Percentiles rank a stretch among this genome's conserved stretches.
Evolutionary conservation across 2,797 vertebrate species (phyloP).

Genomic region (Dallia pectoralis): DNA sequence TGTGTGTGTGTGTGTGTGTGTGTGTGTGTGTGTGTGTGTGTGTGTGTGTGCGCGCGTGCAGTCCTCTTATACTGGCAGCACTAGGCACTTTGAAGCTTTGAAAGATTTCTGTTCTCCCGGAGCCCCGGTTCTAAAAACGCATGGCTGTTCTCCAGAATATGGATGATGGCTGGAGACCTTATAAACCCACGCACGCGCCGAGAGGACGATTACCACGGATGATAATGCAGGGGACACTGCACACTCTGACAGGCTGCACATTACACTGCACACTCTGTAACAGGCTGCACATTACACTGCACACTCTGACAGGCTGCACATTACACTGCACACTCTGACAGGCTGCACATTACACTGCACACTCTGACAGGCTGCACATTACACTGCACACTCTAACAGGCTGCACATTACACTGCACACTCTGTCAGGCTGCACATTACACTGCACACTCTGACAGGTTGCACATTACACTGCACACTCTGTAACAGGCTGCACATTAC

Average conservation of each 20-base stretch:
- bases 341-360: too few relatives aligned
- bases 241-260: conserved; percentile 40
- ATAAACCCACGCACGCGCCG: background rate
- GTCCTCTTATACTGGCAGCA: background rate
- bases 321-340: too few relatives aligned
- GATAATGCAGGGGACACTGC: conserved; percentile 7
- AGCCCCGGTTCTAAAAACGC: background rate
- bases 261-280: conserved; percentile 14
- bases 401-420: too few relatives aligned
- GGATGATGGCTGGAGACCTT: background rate
- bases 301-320: too few relatives aligned
- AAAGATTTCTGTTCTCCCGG: background rate
- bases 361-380: too few relatives aligned
- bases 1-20: background rate
- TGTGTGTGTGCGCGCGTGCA: background rate
- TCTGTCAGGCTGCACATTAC: too few relatives aligned
- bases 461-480: conserved; percentile 18
- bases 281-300: too few relatives aligned
- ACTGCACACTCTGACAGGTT: too few relatives aligned
- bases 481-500: conserved; percentile 39
- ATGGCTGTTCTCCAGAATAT: background rate
- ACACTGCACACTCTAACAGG: too few relatives aligned
- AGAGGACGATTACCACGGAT: background rate
- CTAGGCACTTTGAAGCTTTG: background rate
- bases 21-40: too few relatives aligned